Conservation (phyloP, 2,888 invertebrate genomes). For the Lithophane semibrunnea region DNA sequence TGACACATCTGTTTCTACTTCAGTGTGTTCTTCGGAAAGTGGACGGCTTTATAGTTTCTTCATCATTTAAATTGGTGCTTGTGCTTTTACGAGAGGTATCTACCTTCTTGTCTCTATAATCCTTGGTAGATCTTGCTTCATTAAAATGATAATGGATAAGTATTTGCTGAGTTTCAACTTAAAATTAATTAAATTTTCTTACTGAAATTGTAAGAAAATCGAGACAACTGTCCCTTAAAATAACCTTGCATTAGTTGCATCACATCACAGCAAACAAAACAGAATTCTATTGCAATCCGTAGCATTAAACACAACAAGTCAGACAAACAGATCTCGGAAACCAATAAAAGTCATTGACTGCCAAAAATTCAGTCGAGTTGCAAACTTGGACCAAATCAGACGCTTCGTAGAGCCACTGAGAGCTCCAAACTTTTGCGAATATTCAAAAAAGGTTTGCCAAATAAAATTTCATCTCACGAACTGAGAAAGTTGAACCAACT, state of each 20-base stretch:
- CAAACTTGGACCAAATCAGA: conserved; percentile 66
- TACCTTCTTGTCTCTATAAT: not conserved
- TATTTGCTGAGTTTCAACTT: not conserved
- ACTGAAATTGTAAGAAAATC: not conserved
- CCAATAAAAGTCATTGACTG: conserved; percentile 70
- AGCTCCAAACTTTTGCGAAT: conserved; percentile 70
- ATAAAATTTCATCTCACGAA: conserved; percentile 87
- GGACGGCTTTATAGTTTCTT: not conserved
- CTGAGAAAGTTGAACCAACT: conserved; percentile 80
- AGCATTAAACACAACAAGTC: conserved; percentile 56
- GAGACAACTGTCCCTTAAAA: not conserved
- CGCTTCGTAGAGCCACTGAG: conserved; percentile 60
- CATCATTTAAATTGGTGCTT: not conserved
- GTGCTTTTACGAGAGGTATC: not conserved
- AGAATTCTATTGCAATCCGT: conserved; percentile 22
- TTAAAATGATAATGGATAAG: not conserved
- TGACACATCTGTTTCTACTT: conserved; percentile 53
- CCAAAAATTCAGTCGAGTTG: conserved; percentile 67
- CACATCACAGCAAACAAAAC: not conserved
- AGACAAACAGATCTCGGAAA: conserved; percentile 60
- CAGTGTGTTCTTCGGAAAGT: conserved; percentile 17
- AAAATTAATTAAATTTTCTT: not conserved
- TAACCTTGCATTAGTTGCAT: not conserved
- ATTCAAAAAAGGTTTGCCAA: conserved; percentile 84
- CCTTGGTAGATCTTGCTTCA: not conserved